Conservation (phyloP, 2,888 invertebrate species). For the Psylliodes chrysocephalus region DNA sequence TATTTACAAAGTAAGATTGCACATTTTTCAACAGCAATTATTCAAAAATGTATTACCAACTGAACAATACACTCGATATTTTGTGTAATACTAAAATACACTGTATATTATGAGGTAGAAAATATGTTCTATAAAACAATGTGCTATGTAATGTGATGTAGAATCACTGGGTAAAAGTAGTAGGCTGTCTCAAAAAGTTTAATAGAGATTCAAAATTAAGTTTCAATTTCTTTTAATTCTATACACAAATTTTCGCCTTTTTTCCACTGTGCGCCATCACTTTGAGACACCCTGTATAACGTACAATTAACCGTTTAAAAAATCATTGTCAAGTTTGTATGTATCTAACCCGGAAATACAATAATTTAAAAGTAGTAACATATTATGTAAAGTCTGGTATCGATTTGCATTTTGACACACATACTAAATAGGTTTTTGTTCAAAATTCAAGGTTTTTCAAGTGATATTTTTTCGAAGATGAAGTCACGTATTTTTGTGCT, state of each 20-base stretch:
- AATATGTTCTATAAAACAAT: not conserved
- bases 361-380: not conserved
- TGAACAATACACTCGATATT: too few relatives aligned
- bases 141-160: slow-evolving; percentile 24
- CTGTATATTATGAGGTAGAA: slow-evolving; percentile 8
- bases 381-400: not conserved
- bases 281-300: too few relatives aligned
- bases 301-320: too few relatives aligned
- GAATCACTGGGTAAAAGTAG: slow-evolving; percentile 22
- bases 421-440: slow-evolving; percentile 1
- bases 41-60: slow-evolving; percentile 20
- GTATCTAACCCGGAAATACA: not conserved
- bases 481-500: slow-evolving; percentile 35
- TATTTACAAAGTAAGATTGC: slow-evolving; percentile 42
- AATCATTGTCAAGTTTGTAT: too few relatives aligned
- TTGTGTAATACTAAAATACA: slow-evolving; percentile 22
- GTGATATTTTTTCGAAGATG: slow-evolving; percentile 40
- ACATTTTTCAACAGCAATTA: slow-evolving; percentile 32
- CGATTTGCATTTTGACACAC: slow-evolving; percentile 3
- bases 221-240: too few relatives aligned
- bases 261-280: too few relatives aligned
- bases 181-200: too few relatives aligned
- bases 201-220: too few relatives aligned
- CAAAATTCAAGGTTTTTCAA: slow-evolving; percentile 6
- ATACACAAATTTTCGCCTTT: too few relatives aligned